Base-by-base conservation (phyloP, 2,113 vertebrate species). In the Pomatostomus ruficeps region DNA sequence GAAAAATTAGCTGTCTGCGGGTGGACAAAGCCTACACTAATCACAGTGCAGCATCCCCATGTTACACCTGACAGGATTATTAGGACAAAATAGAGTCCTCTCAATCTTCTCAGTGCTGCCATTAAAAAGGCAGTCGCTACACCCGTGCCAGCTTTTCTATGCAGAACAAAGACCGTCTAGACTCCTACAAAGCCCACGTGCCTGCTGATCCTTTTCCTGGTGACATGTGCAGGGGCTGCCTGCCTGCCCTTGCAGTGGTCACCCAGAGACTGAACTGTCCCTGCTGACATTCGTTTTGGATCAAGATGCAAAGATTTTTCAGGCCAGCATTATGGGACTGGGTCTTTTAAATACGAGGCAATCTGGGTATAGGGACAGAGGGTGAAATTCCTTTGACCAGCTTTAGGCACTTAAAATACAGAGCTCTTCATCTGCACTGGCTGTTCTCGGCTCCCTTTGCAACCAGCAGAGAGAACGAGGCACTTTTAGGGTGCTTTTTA, bases 1-100 rank as follows among this genome's bases (percentile, higher is more conserved):
- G 97, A 98, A 98, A 98, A 97, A 97, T 97, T 97, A 98, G 92
- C 97, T 97, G 94, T 97, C 97, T 84, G 66, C 14, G 4, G 73
- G 42, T 89, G 97, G 89, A 96, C 98, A 96, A 91, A 93, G 43
- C 82, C 75, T 88, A 86, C 80, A 91, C 96, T 97, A 96, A 97
- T 97, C 96, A 96, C 40, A 3, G 20, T 52, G 73, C 95, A 92
- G 71, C 96, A 93, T 95, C 91, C 70, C 22, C 67, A 55, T 97
- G 96, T 94, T 90, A 95, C 90, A 95, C 82, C 96, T 93, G 91
- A 92, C 95, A 95, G 74, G 94, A 89, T 96, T 96, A 96, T 97
- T 95, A 96, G 95, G 74, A 85, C 42, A 72, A 96, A 97, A 97
- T 82, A 83, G 91, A 92, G 80, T 89, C 84, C 88, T 97, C 76